Base-by-base conservation (phyloP, 2,797 vertebrate species). In the Coregonus ussuriensis region DNA sequence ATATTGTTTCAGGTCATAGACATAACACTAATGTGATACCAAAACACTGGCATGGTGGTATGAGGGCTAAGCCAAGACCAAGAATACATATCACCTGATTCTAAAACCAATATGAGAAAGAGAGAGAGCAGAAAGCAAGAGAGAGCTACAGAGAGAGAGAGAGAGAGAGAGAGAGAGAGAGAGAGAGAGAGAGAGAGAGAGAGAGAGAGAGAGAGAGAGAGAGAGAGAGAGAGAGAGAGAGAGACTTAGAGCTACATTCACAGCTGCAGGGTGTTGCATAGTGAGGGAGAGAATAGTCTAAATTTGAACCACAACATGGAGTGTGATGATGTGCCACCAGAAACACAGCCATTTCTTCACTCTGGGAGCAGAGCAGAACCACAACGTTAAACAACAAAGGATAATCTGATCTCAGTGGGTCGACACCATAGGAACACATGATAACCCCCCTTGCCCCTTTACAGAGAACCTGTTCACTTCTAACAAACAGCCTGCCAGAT, bases 231-330 rank as follows among this genome's bases (percentile, higher is more conserved):
- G 51, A 15, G 11, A 65, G 70, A 71, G 18, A 74, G 62, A 80
- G 77, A 65, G 83, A 62, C 70, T 79, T 47, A 74, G 72, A 79
- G 74, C 83, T 86, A 74, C 76, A 85, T 88, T 85, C 83, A 77
- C 82, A 86, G 86, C 84, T 88, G 87, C 80, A 81, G 84, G 81
- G 80, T 83, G 81, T 84, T 84, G 82, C 85, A 83, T 83, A 79
- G 82, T 54, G 87, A 88, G 83, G 65, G 41, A 56, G 53, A 78
- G 83, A 88, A 80, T 81, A 83, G 84, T 85, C 87, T 89, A 86
- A 91, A 92, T 89, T 90, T 88, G 89, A 88, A 90, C 84, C 80
- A 83, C 80, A 79, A 80, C 77, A 75, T 82, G 81, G 81, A 86
- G 72, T 82, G 81, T 78, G 84, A 47, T 11, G 41, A 47, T 47